Evolutionary conservation across 2,113 vertebrate genomes (phyloP), one percentile per base, ranked within the genome.

Genomic region (Ciconia stormi): DNA sequence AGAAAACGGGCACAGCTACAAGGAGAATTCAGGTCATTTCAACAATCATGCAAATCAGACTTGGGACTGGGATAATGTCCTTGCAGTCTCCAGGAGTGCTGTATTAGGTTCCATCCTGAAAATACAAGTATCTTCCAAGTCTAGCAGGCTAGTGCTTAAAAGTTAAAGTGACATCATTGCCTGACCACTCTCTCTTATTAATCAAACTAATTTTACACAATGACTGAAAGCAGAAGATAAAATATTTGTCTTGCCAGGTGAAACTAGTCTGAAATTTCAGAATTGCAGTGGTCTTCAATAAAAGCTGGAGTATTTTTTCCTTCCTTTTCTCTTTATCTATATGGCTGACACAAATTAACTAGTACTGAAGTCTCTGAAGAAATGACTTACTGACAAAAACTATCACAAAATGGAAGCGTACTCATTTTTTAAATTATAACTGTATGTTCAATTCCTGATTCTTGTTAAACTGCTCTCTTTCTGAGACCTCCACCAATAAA

Each of bases 401-500:
- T 21, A 29, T 14, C 34, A 55, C n/a, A 87, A 85, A 90, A 92
- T 46, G 14, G 13, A 92, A 95, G 15, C 8, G 5, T 10, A 87
- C 14, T 66, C 11, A 40, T 81, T 91, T 94, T 95, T 79, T 0
- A 29, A 95, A 63, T 84, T 49, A 22, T 42, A 50, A 58, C 49
- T 87, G 36, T 21, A 42, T 55, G 44, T 42, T 94, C 52, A 27
- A 58, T 85, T 96, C 77, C 65, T 76, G 56, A 40, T 86, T 90
- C 62, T 89, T 82, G 15, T 89, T 87, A 72, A 95, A 93, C 18
- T 62, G n/a, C 21, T 59, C 19, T 90, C 44, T 96, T 56, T 72
- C 89, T 76, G 59, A 87, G 63, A 90, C 18, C 32, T 65, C 70
- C 70, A 87, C 59, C 80, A 96, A 78, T 59, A 91, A 95, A 95